Evolutionary conservation across 2,113 vertebrate species (phyloP).

Genomic region (Zapornia atra): DNA sequence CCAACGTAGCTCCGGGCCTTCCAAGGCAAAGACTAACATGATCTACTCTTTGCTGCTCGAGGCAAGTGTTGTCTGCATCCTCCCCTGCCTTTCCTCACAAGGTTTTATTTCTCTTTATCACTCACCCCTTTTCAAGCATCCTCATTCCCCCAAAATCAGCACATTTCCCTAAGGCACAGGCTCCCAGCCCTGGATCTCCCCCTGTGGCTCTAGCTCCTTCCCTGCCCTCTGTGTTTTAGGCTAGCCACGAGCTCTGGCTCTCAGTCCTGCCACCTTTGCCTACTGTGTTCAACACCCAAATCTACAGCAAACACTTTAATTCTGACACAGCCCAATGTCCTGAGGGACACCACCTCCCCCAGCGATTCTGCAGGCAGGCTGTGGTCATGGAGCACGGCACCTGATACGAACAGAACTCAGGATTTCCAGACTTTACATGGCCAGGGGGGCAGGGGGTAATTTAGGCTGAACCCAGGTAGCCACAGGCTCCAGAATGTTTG

Average conservation of each 20-base stretch:
- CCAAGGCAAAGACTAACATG: neutral
- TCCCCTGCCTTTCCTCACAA: neutral
- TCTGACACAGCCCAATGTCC: neutral
- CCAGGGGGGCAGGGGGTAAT: no score
- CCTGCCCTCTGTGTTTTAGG: neutral
- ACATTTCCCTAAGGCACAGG: neutral
- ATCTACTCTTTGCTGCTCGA: neutral
- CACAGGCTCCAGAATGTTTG: neutral
- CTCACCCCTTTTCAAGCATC: neutral
- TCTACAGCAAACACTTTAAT: neutral
- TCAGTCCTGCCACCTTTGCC: neutral
- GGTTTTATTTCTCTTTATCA: neutral
- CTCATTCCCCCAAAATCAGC: no score
- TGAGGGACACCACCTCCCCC: no score
- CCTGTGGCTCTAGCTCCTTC: neutral
- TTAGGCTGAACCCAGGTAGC: neutral
- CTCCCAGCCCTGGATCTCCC: neutral
- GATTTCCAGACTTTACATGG: no score
- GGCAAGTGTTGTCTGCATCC: fast-evolving
- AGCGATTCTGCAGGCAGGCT: neutral
- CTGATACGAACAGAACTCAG: fast-evolving
- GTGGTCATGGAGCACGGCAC: neutral
- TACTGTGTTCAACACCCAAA: fast-evolving
- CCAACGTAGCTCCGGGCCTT: neutral
- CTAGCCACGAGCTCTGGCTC: fast-evolving